Evolutionary conservation across 1,140 invertebrate species (phyloP).

Genomic region (Eumaeus atala): DNA sequence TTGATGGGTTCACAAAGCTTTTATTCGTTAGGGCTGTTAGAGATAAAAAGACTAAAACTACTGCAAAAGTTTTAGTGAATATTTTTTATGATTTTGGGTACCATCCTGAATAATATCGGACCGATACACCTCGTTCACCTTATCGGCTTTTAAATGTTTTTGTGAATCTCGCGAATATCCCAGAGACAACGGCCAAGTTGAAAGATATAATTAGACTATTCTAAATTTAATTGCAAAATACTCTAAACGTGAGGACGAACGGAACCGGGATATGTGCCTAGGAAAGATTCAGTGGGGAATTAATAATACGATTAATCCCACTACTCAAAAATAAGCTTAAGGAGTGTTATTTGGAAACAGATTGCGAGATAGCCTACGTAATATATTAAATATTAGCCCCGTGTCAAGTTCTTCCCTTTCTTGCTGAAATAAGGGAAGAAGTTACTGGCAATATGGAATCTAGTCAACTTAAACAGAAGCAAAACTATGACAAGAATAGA

Average conservation of each 20-base stretch:
- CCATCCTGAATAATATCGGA: conserved; percentile 27
- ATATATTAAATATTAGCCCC: conserved; percentile 21
- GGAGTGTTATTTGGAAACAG: conserved; percentile 25
- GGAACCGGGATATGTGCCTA: conserved; percentile 26
- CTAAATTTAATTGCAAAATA: conserved; percentile 22
- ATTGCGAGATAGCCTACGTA: conserved; percentile 20
- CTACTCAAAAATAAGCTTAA: conserved; percentile 23
- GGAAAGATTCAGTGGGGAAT: conserved; percentile 29
- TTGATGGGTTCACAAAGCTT: conserved; percentile 5
- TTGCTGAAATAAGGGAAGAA: conserved; percentile 3
- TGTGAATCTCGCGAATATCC: conserved; percentile 21
- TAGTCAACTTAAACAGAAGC: conserved; percentile 25
- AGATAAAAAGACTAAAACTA: conserved; percentile 24
- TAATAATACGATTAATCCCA: conserved; percentile 27
- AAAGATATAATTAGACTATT: conserved; percentile 28
- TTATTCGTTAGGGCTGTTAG: not conserved
- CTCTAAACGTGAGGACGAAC: conserved; percentile 22
- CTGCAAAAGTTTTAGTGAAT: conserved; percentile 23
- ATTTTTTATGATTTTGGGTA: conserved; percentile 28
- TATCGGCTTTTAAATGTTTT: conserved; percentile 24
- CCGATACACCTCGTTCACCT: conserved; percentile 30
- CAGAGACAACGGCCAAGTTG: conserved; percentile 27
- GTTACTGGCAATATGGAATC: conserved; percentile 20
- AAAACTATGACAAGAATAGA: conserved; percentile 18
- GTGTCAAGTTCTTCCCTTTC: not conserved